These are phyloP conservation scores for Dreissena rostriformis DNA, from an alignment of 1,140 invertebrate genomes.

Conservation along the genomic window DNA sequence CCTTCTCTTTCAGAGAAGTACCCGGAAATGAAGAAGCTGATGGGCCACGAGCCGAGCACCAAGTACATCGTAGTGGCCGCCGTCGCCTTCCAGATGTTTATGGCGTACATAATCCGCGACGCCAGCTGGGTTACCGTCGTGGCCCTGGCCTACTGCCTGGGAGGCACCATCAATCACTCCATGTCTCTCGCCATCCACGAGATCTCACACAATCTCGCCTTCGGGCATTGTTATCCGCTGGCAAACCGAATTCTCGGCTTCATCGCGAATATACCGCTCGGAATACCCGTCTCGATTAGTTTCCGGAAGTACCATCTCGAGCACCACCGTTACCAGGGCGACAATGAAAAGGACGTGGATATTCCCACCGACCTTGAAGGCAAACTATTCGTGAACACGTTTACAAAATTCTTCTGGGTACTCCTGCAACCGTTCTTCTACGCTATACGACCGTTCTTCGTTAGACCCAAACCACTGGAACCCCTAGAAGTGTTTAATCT, in stretches of 20 bases:
- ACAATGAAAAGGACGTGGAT: conserved; percentile 97
- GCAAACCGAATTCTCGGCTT: conserved; percentile 95
- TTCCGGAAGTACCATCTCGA: conserved; percentile 99
- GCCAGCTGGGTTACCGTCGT: conserved; percentile 75
- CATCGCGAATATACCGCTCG: conserved; percentile 97
- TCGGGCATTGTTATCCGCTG: conserved; percentile 93
- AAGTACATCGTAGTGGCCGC: conserved; percentile 94
- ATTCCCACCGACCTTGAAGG: conserved; percentile 97
- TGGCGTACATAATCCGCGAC: conserved; percentile 90
- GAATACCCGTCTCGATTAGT: conserved; percentile 96
- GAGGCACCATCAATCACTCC: conserved; percentile 98
- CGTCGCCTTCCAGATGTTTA: conserved; percentile 92
- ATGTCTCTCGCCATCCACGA: conserved; percentile 98
- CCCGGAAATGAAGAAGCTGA: conserved; percentile 97
- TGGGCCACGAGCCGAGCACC: conserved; percentile 95
- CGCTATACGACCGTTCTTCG: conserved; percentile 93
- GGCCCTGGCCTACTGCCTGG: conserved; percentile 92
- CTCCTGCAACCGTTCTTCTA: conserved; percentile 98
- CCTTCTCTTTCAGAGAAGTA: conserved; percentile 90
- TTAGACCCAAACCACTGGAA: conserved; percentile 93
- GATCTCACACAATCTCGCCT: conserved; percentile 98
- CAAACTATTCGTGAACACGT: conserved; percentile 94
- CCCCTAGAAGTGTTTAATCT: conserved; percentile 93
- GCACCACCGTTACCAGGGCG: conserved; percentile 98
- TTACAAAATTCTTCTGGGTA: conserved; percentile 97